Evolutionary conservation across 2,888 invertebrate species (phyloP), one percentile per base, ranked within the genome.

Genomic region (Cryptus armator): DNA sequence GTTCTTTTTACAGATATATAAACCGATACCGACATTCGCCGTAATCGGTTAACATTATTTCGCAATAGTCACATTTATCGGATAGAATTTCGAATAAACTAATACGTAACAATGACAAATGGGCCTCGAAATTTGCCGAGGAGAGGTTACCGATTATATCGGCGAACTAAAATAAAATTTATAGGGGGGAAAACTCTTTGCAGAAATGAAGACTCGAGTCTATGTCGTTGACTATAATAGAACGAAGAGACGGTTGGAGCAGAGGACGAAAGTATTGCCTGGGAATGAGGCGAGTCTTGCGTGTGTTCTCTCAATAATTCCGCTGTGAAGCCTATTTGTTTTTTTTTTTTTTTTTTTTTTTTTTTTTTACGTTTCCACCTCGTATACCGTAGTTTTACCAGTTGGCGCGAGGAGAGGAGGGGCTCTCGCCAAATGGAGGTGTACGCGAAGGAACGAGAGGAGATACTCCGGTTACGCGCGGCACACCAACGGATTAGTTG

Each of bases 401-500:
- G 56, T 19, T 3, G 3, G 56, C 7, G 10, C 56, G 24, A 3
- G 56, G 12, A 56, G 24, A 10, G 4, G 56, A 9, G 56, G 0
- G 19, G 12, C 12, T 19, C 56, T 56, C 24, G 56, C 56, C 19
- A 19, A 56, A 19, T 12, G 56, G 56, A 56, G 24, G 9, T 19
- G 9, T 19, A 19, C 2, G 16, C 2, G 53, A 53, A 19, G 16
- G 53, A 24, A 56, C 6, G 37, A 37, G 37, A 37, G 37, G 68
- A 46, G 77, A 59, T 74, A 37, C 62, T 71, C 68, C 37, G 37
- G 80, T 64, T 56, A 51, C 70, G 48, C 68, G 70, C 68, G 66
- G 51, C 32, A 71, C 24, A 24, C 24, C 24, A 19, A 46, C 77
- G 86, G 88, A 89, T 90, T 90, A 89, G 89, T 90, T 90, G 89